phyloP scores from a whole-genome alignment of 2,113 vertebrate species.

The Tupaia chinensis region DNA sequence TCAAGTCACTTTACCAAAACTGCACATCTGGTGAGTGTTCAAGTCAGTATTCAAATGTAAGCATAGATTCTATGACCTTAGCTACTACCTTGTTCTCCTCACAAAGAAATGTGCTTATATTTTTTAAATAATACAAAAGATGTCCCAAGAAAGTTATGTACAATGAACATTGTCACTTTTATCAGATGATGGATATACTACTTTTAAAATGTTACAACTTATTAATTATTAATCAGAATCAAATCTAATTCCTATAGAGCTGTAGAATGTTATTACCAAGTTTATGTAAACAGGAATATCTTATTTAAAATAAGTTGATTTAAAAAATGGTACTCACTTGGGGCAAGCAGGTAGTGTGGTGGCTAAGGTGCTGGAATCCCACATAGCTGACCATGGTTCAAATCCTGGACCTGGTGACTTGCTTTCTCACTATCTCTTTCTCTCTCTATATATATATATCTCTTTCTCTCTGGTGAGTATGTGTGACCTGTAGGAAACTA shows the following conservation, averaged over 20 bases:
- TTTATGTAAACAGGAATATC: background rate
- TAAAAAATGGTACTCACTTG: background rate
- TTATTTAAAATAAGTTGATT: background rate
- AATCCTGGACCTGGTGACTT: too few relatives aligned
- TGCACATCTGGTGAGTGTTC: background rate
- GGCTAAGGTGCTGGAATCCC: too few relatives aligned
- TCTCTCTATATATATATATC: too few relatives aligned
- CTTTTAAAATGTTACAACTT: conserved; percentile 35
- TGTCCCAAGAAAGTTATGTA: background rate
- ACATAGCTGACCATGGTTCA: too few relatives aligned
- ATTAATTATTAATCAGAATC: background rate
- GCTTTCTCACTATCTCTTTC: too few relatives aligned
- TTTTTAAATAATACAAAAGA: background rate
- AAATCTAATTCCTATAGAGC: background rate
- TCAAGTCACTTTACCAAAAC: background rate
- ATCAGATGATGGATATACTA: background rate
- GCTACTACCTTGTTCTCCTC: background rate
- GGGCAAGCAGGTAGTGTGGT: too few relatives aligned
- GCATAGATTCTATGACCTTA: background rate
- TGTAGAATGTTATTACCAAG: background rate
- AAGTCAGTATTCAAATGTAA: background rate
- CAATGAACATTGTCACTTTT: background rate
- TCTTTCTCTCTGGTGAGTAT: too few relatives aligned
- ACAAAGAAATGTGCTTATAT: background rate
- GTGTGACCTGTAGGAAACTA: too few relatives aligned